Evolutionary conservation across 2,113 vertebrate species (phyloP).

Genomic region (Corvus hawaiiensis): DNA sequence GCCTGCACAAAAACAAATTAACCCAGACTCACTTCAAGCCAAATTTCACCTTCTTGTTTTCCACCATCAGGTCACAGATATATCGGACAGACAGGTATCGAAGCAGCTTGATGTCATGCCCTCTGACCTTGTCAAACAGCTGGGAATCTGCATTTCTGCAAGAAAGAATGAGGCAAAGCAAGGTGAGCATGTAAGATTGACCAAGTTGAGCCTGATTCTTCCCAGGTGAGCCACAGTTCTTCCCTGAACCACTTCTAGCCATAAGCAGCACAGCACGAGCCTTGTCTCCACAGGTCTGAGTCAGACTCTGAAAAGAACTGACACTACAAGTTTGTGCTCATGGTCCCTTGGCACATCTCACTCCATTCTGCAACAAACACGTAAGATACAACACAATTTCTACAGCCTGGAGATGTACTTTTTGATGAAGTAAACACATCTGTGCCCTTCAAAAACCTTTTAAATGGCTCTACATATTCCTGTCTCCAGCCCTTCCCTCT

Average conservation of each 20-base stretch:
- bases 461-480: background rate
- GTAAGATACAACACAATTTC: background rate
- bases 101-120: slow-evolving; percentile 93
- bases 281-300: background rate
- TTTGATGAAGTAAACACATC: background rate
- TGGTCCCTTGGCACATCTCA: background rate
- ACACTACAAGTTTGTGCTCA: background rate
- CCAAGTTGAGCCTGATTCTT: background rate
- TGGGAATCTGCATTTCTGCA: slow-evolving; percentile 92
- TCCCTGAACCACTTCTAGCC: background rate
- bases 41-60: slow-evolving; percentile 99
- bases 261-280: fast-evolving
- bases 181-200: background rate
- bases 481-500: background rate
- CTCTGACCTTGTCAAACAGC: slow-evolving; percentile 96
- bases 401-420: background rate
- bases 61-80: slow-evolving; percentile 99
- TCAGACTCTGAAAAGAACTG: background rate
- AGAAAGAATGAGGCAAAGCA: background rate
- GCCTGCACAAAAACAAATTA: background rate
- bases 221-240: background rate
- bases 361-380: background rate
- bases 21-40: slow-evolving; percentile 91
- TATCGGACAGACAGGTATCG: slow-evolving; percentile 93
- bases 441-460: background rate